A percentile compares a stretch with the other conserved stretches of the same genome.
Evolutionary conservation across 2,888 invertebrate genomes (phyloP).

Genomic region (Lycophotia porphyrea): DNA sequence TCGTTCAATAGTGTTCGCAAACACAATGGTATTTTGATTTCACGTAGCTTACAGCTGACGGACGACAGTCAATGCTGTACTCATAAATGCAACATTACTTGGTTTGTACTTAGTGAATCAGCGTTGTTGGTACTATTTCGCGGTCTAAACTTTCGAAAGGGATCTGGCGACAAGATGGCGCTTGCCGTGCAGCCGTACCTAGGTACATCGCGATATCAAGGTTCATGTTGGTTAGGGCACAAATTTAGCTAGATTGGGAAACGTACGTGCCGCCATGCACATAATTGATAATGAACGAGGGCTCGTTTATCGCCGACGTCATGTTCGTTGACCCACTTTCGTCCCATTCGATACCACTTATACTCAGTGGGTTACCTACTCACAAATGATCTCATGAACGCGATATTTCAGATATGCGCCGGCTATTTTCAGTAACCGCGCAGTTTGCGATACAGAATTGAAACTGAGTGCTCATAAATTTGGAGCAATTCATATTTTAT

Average conservation of each 20-base stretch:
- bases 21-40: conserved; percentile 55
- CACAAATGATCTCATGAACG: conserved; percentile 78
- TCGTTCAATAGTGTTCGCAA: conserved; percentile 34
- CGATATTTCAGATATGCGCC: conserved; percentile 74
- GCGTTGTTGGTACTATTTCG: conserved; percentile 12
- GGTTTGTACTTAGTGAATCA: conserved; percentile 10
- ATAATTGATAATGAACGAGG: conserved; percentile 87
- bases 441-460: conserved; percentile 69
- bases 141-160: conserved; percentile 50
- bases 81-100: conserved; percentile 8
- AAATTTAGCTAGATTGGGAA: conserved; percentile 54
- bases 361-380: conserved; percentile 67
- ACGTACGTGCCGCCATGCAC: conserved; percentile 65
- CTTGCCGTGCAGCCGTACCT: conserved; percentile 17
- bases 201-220: conserved; percentile 50
- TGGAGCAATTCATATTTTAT: conserved; percentile 70
- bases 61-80: conserved; percentile 21
- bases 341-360: conserved; percentile 85
- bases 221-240: conserved; percentile 40
- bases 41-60: conserved; percentile 30
- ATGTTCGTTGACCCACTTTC: conserved; percentile 87
- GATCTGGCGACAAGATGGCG: conserved; percentile 38
- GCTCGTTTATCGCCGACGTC: conserved; percentile 88
- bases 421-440: conserved; percentile 72
- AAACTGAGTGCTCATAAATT: conserved; percentile 72